phyloP scores from a whole-genome alignment of 2,797 vertebrate species.

The Prunella strophiata region DNA sequence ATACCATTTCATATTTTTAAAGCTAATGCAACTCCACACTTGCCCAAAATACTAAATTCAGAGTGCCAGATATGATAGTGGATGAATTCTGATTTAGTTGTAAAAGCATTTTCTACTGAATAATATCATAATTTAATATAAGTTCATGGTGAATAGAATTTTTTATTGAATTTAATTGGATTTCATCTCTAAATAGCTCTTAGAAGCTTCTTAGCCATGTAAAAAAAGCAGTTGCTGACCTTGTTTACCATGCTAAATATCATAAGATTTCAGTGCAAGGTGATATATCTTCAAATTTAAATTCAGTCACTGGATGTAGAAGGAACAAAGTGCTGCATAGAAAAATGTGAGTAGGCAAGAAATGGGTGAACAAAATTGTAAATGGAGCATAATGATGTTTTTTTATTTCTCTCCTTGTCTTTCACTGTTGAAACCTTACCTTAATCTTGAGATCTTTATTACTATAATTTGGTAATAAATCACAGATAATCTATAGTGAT shows the following conservation, averaged over 20 bases:
- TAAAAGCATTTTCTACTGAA: neutral
- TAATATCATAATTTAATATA: neutral
- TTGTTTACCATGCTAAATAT: neutral
- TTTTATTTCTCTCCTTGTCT: neutral
- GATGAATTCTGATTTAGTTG: neutral
- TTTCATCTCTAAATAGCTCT: neutral
- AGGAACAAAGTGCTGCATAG: neutral
- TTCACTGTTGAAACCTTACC: neutral
- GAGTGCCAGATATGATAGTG: neutral
- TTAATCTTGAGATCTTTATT: neutral
- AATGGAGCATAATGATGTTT: neutral
- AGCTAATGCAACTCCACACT: neutral
- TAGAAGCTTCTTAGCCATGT: neutral
- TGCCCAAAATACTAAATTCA: neutral
- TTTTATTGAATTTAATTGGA: neutral
- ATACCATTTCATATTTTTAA: neutral
- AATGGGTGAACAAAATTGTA: neutral
- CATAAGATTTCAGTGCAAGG: neutral
- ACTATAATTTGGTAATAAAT: neutral
- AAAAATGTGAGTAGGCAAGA: neutral
- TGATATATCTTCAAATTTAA: neutral
- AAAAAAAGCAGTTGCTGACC: neutral
- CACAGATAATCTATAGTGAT: neutral
- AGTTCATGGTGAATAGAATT: neutral
- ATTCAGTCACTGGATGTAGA: neutral